Evolutionary conservation across 2,797 vertebrate genomes (phyloP).

Genomic region (Amniataba percoides): DNA sequence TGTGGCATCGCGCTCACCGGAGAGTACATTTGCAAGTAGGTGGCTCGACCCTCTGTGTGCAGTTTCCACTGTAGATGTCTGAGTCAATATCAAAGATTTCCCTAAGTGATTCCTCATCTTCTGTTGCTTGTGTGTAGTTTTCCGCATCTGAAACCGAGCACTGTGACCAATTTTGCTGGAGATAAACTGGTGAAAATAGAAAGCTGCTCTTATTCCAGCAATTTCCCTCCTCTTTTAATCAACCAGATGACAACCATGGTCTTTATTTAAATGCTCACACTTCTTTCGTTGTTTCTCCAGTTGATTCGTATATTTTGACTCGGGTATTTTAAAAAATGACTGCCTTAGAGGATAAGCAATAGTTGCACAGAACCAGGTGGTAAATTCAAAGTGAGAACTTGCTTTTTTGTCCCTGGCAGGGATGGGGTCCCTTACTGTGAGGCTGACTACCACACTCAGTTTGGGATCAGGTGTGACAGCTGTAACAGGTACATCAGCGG

Average conservation of each 20-base stretch:
- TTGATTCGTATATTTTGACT: not conserved
- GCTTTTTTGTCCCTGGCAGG: slow-evolving; percentile 78
- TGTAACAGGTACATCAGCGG: slow-evolving; percentile 96
- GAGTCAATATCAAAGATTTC: slow-evolving; percentile 3
- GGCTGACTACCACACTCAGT: slow-evolving; percentile 94
- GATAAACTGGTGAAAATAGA: not conserved
- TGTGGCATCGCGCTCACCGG: slow-evolving; percentile 92
- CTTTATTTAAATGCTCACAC: not conserved
- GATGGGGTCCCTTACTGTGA: slow-evolving; percentile 95
- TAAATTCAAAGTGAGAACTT: not conserved
- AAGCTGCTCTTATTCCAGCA: not conserved
- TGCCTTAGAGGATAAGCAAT: slow-evolving; percentile 4
- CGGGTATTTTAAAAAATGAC: not conserved
- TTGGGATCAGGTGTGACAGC: slow-evolving; percentile 94
- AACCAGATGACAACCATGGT: not conserved
- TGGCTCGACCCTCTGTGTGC: slow-evolving; percentile 36
- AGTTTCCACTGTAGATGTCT: not conserved
- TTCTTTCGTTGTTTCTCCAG: not conserved
- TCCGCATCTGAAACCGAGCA: not conserved
- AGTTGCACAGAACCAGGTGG: not conserved
- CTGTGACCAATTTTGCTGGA: not conserved
- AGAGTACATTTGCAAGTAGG: slow-evolving; percentile 99
- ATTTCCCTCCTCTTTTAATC: not conserved
- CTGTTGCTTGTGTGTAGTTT: not conserved
- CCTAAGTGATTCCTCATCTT: not conserved